Evolutionary conservation across 2,797 vertebrate species (phyloP).

Genomic region (Sardinella longiceps): DNA sequence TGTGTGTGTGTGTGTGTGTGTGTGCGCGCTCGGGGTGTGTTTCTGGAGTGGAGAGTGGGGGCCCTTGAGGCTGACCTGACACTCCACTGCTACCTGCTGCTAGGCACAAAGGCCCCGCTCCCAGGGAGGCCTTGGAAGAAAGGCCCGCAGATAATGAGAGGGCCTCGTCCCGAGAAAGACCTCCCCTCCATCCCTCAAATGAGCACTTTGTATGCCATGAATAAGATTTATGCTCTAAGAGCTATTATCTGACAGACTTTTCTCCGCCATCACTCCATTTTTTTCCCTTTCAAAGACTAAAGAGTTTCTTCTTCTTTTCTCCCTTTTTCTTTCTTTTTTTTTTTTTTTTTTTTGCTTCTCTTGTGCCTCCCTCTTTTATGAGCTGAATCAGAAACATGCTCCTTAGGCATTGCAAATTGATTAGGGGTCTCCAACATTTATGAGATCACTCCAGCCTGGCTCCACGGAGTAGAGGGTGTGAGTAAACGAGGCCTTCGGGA

Average conservation of each 20-base stretch:
- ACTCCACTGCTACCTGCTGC: conserved; percentile 82
- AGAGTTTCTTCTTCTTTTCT: conserved; percentile 41
- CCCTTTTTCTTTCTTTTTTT: conserved; percentile 56
- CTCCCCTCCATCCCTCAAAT: conserved; percentile 70
- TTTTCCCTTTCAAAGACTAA: conserved; percentile 32
- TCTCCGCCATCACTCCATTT: conserved; percentile 56
- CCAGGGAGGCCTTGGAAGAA: conserved; percentile 66
- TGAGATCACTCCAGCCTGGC: conserved; percentile 73
- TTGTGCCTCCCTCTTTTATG: conserved; percentile 58
- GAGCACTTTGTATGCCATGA: conserved; percentile 77
- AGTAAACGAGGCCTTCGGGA: conserved; percentile 53
- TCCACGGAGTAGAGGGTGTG: conserved; percentile 57
- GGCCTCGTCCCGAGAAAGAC: conserved; percentile 67
- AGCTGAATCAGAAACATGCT: conserved; percentile 76
- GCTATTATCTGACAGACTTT: conserved; percentile 77
- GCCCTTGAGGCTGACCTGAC: conserved; percentile 76
- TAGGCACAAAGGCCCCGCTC: conserved; percentile 77
- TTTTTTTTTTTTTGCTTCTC: conserved; percentile 56
- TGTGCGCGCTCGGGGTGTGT: background rate
- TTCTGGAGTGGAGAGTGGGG: conserved; percentile 50
- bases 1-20: too few species aligned
- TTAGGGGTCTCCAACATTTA: conserved; percentile 80
- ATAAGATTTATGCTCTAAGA: conserved; percentile 78
- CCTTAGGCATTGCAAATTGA: conserved; percentile 81
- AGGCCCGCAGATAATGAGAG: conserved; percentile 74